These are phyloP conservation scores for Anoncus sp. DNA, from an alignment of 2,888 invertebrate genomes.

Conservation along the genomic window DNA sequence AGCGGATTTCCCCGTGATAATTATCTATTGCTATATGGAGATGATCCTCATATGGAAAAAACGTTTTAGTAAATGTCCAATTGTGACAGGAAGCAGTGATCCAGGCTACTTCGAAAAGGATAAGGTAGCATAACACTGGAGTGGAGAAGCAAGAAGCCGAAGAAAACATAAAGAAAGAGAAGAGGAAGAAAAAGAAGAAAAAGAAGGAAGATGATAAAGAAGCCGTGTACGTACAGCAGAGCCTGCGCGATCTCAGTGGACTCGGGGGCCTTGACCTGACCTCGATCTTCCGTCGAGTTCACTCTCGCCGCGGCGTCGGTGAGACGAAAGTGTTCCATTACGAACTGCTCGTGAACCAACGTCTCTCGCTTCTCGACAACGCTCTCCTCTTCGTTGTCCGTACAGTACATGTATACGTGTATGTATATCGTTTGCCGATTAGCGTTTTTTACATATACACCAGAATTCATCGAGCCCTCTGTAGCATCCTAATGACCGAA, in stretches of 20 bases:
- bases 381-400: slow-evolving; percentile 39
- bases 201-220: slow-evolving; percentile 28
- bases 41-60: neutral
- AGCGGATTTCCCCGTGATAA: neutral
- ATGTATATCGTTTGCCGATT: slow-evolving; percentile 24
- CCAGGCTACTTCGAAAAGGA: neutral
- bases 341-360: slow-evolving; percentile 65
- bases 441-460: slow-evolving; percentile 29
- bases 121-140: slow-evolving; percentile 20
- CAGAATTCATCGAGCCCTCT: neutral
- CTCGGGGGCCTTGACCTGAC: slow-evolving; percentile 83
- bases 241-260: slow-evolving; percentile 68
- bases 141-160: slow-evolving; percentile 13
- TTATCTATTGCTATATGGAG: no score
- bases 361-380: slow-evolving; percentile 36
- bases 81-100: neutral
- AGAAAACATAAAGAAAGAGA: slow-evolving; percentile 34
- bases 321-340: slow-evolving; percentile 83
- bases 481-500: neutral
- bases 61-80: neutral
- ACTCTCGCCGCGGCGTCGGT: slow-evolving; percentile 81
- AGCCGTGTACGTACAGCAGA: slow-evolving; percentile 56
- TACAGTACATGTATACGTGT: slow-evolving; percentile 10
- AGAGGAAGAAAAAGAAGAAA: slow-evolving; percentile 22
- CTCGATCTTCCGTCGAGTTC: slow-evolving; percentile 82